Conservation (phyloP, 2,797 vertebrate species). For the Schizothorax lantsangensis region DNA sequence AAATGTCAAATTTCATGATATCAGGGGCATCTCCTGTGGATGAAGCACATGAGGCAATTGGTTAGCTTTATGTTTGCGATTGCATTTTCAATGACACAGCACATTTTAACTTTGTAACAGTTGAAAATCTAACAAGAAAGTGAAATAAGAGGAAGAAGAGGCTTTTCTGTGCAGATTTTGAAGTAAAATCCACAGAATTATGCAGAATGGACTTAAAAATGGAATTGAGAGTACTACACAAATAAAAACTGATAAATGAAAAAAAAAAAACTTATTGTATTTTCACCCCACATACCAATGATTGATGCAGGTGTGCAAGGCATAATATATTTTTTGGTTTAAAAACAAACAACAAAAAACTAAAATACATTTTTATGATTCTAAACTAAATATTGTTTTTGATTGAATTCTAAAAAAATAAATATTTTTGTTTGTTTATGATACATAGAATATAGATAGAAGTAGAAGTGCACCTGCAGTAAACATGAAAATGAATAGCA, state of each 20-base stretch:
- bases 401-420: no score
- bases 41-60: constrained; percentile 62
- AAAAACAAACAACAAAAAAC: neutral
- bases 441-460: neutral
- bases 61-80: neutral
- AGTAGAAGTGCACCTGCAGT: neutral
- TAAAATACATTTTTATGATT: neutral
- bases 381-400: neutral
- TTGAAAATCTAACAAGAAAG: neutral
- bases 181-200: neutral
- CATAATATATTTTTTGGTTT: neutral
- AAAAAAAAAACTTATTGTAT: neutral
- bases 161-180: neutral
- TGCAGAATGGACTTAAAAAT: neutral
- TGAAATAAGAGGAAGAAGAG: neutral
- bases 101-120: neutral
- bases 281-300: neutral
- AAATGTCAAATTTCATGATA: constrained; percentile 86
- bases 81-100: neutral
- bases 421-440: neutral
- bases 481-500: neutral
- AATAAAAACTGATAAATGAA: neutral
- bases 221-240: neutral
- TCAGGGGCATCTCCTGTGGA: constrained; percentile 79
- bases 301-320: neutral